These are phyloP conservation scores for Psephotus haematonotus DNA, from an alignment of 2,113 vertebrate genomes.

Conservation along the genomic window DNA sequence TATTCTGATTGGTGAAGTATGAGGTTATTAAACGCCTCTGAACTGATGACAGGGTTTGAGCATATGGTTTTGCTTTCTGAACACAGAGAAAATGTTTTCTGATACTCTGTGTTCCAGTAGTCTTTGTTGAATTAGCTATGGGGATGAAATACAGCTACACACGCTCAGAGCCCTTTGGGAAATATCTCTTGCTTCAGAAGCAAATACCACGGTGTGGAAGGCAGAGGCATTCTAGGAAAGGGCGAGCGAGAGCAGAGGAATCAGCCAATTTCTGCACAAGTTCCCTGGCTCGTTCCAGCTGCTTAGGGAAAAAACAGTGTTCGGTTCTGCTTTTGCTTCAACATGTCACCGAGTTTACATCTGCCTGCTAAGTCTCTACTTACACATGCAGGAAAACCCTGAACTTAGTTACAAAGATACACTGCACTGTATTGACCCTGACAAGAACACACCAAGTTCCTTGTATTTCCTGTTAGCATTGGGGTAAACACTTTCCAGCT, in stretches of 20 bases:
- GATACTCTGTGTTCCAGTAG: background rate
- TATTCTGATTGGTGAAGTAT: slow-evolving; percentile 64
- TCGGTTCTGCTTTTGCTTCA: background rate
- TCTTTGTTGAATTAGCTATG: background rate
- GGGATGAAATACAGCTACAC: background rate
- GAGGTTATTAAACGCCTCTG: slow-evolving; percentile 25
- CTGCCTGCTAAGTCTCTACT: background rate
- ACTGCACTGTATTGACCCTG: too few species aligned
- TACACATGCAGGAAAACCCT: background rate
- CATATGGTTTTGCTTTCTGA: slow-evolving; percentile 4
- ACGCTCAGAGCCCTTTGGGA: background rate
- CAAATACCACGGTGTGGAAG: background rate
- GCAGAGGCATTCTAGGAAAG: background rate
- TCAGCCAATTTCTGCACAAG: background rate
- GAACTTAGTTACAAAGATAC: background rate
- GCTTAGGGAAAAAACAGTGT: background rate
- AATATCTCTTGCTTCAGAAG: background rate
- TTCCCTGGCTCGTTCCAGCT: background rate
- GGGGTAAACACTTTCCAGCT: background rate
- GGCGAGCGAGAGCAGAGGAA: background rate
- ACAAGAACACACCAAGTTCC: too few species aligned
- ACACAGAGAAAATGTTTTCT: background rate
- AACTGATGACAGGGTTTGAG: slow-evolving; percentile 26
- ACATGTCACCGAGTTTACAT: background rate
- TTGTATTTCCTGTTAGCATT: background rate